A percentile compares a stretch with the other conserved stretches of the same genome.
phyloP scores from a whole-genome alignment of 2,113 vertebrate genomes.

The Erythrocebus patas region DNA sequence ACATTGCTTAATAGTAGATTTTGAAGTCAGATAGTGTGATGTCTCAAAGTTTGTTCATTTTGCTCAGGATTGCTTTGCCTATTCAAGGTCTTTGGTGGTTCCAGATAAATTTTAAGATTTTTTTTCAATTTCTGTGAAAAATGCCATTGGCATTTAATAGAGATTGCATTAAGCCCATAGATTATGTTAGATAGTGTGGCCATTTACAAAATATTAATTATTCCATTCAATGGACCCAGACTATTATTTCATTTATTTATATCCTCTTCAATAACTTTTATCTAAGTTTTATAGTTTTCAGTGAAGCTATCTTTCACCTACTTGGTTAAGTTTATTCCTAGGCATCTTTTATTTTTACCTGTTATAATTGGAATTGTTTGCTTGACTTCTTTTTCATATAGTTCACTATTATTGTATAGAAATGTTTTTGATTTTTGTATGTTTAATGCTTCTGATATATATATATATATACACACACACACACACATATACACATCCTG shows the following conservation, averaged over 20 bases:
- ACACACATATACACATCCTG: fast-evolving
- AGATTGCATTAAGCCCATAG: background rate
- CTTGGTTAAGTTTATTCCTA: background rate
- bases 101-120: background rate
- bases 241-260: background rate
- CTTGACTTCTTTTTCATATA: background rate
- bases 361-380: background rate
- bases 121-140: background rate
- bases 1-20: background rate
- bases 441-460: background rate
- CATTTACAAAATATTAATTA: background rate
- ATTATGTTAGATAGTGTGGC: background rate
- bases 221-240: background rate
- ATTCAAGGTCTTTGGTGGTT: background rate
- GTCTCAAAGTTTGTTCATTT: background rate
- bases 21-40: background rate
- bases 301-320: background rate
- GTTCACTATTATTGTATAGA: background rate
- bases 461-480: background rate
- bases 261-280: background rate
- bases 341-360: background rate
- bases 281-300: background rate
- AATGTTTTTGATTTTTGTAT: background rate
- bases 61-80: background rate
- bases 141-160: background rate